phyloP scores from a whole-genome alignment of 2,797 vertebrate species.

The Nasua narica region DNA sequence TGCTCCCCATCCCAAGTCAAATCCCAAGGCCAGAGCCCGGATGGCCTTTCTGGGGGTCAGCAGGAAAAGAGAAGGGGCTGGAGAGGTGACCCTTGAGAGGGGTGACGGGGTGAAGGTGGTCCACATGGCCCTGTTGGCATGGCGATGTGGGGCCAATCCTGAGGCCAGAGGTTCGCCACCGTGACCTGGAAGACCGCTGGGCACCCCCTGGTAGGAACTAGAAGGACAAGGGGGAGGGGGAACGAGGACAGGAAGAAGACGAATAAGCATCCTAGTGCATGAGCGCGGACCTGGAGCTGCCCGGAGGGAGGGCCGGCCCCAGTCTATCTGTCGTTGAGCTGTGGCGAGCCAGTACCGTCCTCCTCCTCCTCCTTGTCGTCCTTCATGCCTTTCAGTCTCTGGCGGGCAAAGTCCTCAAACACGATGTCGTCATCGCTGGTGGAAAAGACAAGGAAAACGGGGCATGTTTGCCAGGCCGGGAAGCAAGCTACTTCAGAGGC shows the following conservation, averaged over 20 bases:
- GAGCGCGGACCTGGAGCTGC: slow-evolving; percentile 43
- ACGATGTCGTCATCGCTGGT: slow-evolving; percentile 95
- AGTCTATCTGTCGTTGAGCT: slow-evolving; percentile 92
- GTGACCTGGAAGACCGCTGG: slow-evolving; percentile 71
- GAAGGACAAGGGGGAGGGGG: slow-evolving; percentile 70
- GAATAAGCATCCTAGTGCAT: slow-evolving; percentile 72
- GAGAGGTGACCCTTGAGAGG: background rate
- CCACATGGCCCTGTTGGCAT: slow-evolving; percentile 63
- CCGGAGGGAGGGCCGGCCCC: background rate
- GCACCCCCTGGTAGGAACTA: slow-evolving; percentile 79
- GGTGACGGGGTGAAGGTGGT: background rate
- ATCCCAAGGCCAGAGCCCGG: background rate
- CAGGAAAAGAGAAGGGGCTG: background rate
- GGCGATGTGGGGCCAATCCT: slow-evolving; percentile 79
- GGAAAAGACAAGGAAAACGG: background rate
- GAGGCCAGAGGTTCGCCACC: slow-evolving; percentile 81
- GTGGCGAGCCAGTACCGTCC: slow-evolving; percentile 89
- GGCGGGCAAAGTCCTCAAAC: slow-evolving; percentile 96
- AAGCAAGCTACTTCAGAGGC: background rate
- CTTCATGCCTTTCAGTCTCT: slow-evolving; percentile 93
- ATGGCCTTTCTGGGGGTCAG: slow-evolving; percentile 13
- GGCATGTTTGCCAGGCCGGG: background rate
- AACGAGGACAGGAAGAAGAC: slow-evolving; percentile 56
- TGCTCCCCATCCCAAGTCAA: slow-evolving; percentile 17
- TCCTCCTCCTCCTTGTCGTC: slow-evolving; percentile 95